Conservation (phyloP, 2,113 vertebrate genomes). For the Passer montanus region DNA sequence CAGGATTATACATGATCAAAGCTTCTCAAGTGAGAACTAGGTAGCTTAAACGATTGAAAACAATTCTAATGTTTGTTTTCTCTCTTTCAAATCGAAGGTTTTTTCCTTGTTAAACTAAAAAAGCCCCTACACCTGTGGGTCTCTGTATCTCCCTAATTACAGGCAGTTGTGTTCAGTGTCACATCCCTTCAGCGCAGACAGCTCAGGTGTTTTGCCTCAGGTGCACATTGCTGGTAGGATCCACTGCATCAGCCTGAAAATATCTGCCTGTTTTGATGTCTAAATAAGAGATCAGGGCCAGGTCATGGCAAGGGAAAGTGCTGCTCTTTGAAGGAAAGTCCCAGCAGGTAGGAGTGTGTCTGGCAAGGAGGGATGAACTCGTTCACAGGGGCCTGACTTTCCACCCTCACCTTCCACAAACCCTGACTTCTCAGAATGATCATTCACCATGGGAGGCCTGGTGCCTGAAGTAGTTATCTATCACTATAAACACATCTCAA, state of each 20-base stretch:
- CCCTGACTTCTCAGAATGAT: not conserved
- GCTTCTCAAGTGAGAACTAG: conserved; percentile 39
- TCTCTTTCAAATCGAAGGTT: not conserved
- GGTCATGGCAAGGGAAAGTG: not conserved
- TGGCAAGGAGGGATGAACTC: not conserved
- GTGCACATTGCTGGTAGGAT: not conserved
- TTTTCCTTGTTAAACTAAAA: conserved; percentile 5
- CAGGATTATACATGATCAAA: conserved; percentile 56
- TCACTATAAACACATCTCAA: not conserved
- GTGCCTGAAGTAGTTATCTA: not conserved
- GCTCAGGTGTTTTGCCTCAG: not conserved
- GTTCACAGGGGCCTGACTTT: not conserved
- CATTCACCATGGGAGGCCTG: not conserved
- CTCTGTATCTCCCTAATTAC: not conserved
- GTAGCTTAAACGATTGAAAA: conserved; percentile 59
- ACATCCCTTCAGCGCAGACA: not conserved
- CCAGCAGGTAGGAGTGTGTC: not conserved
- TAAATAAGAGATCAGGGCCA: not conserved
- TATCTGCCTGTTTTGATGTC: not conserved
- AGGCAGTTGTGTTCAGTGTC: not conserved
- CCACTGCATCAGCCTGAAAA: not conserved
- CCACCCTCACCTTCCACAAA: rapidly evolving
- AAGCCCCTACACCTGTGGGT: not conserved
- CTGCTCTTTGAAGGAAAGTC: not conserved
- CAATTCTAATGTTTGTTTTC: conserved; percentile 29